Conservation (phyloP, 2,888 invertebrate species). For the Trissolcus japonicus region DNA sequence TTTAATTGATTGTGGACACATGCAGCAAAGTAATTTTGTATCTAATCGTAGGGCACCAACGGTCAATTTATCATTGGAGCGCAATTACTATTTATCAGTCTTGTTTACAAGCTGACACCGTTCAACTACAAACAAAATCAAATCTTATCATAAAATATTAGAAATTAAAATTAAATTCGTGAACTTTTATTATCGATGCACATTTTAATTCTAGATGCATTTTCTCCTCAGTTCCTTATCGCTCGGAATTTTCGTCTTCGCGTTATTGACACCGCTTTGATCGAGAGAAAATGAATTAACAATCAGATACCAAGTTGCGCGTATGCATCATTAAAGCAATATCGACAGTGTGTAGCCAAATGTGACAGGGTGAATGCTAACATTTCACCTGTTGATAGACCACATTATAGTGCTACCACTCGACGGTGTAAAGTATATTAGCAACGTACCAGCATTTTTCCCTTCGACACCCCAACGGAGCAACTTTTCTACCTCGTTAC, state of each 20-base stretch:
- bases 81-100: too few relatives aligned
- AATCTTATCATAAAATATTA: too few relatives aligned
- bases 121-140: too few relatives aligned
- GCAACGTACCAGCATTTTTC: slow-evolving; percentile 32
- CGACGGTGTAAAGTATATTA: slow-evolving; percentile 48
- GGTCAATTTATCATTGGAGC: too few relatives aligned
- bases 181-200: too few relatives aligned
- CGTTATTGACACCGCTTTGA: too few relatives aligned
- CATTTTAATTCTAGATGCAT: too few relatives aligned
- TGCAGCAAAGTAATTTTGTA: slow-evolving; percentile 2
- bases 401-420: slow-evolving; percentile 37
- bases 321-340: slow-evolving; percentile 19
- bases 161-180: too few relatives aligned
- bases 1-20: not conserved
- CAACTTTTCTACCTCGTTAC: slow-evolving; percentile 41
- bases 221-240: too few relatives aligned
- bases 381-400: slow-evolving; percentile 54
- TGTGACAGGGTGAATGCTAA: slow-evolving; percentile 32
- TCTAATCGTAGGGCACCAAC: too few relatives aligned
- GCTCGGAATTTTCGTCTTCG: too few relatives aligned
- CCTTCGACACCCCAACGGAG: slow-evolving; percentile 22
- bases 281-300: slow-evolving; percentile 1
- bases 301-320: slow-evolving; percentile 8
- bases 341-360: slow-evolving; percentile 27
- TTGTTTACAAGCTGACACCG: too few relatives aligned